A percentile compares a stretch with the other conserved stretches of the same genome.
phyloP scores from a whole-genome alignment of 2,797 vertebrate species.

The Lerista edwardsae region DNA sequence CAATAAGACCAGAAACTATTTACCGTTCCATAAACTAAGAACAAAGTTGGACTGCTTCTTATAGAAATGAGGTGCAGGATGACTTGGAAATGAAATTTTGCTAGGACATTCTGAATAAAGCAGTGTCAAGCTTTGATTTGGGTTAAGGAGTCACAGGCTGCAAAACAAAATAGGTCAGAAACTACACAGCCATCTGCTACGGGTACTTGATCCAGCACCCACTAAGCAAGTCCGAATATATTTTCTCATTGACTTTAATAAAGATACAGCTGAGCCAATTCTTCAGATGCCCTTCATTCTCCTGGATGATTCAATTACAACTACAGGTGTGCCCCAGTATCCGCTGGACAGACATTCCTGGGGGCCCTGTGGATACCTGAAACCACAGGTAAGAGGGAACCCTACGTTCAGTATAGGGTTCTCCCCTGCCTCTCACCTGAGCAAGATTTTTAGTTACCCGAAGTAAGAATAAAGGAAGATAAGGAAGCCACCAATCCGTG shows the following conservation, averaged over 20 bases:
- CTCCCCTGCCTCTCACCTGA: too few relatives aligned
- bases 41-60: constrained; percentile 46
- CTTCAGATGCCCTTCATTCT: background rate
- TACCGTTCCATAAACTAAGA: constrained; percentile 68
- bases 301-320: background rate
- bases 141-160: constrained; percentile 1
- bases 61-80: constrained; percentile 49
- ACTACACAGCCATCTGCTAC: background rate
- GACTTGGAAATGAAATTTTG: constrained; percentile 41
- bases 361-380: too few relatives aligned
- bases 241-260: constrained; percentile 7
- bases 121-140: constrained; percentile 39
- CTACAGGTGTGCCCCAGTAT: too few relatives aligned
- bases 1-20: constrained; percentile 59
- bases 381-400: too few relatives aligned
- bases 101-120: constrained; percentile 49
- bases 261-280: background rate
- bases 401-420: too few relatives aligned
- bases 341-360: too few relatives aligned
- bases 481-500: too few relatives aligned
- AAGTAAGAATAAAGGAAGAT: too few relatives aligned
- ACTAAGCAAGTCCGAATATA: constrained; percentile 1
- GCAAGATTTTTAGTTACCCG: too few relatives aligned
- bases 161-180: background rate
- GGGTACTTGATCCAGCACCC: constrained; percentile 13